Conservation (phyloP, 1,140 invertebrate genomes). For the Oedothorax gibbosus region DNA sequence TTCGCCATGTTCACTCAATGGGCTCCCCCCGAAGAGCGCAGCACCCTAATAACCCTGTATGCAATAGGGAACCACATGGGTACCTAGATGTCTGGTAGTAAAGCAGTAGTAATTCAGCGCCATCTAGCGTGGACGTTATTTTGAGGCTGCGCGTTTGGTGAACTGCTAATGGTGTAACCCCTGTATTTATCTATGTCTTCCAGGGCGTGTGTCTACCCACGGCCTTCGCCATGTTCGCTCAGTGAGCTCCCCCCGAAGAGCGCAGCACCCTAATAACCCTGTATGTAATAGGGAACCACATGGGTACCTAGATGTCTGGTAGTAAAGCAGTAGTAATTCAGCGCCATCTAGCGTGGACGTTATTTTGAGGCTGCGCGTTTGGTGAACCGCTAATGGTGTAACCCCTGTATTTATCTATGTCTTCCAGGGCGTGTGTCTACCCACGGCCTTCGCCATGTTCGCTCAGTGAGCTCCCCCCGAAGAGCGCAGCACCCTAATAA, state of each 20-base stretch:
- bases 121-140: too few species aligned
- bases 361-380: too few species aligned
- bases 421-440: slow-evolving; percentile 66
- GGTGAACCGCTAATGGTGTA: too few species aligned
- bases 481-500: slow-evolving; percentile 52
- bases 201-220: slow-evolving; percentile 67
- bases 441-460: slow-evolving; percentile 67
- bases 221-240: slow-evolving; percentile 67
- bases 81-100: too few species aligned
- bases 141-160: too few species aligned
- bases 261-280: slow-evolving; percentile 51
- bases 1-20: slow-evolving; percentile 67
- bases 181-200: too few species aligned
- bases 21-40: slow-evolving; percentile 57
- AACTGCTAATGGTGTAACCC: too few species aligned
- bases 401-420: too few species aligned
- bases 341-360: too few species aligned
- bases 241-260: slow-evolving; percentile 63
- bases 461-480: slow-evolving; percentile 63
- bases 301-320: too few species aligned
- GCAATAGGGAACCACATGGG: slow-evolving; percentile 65
- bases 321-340: too few species aligned
- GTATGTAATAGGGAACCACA: slow-evolving; percentile 63
- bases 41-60: slow-evolving; percentile 47
- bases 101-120: too few species aligned